Conservation (phyloP, 2,113 vertebrate genomes). For the Brachypteracias leptosomus region DNA sequence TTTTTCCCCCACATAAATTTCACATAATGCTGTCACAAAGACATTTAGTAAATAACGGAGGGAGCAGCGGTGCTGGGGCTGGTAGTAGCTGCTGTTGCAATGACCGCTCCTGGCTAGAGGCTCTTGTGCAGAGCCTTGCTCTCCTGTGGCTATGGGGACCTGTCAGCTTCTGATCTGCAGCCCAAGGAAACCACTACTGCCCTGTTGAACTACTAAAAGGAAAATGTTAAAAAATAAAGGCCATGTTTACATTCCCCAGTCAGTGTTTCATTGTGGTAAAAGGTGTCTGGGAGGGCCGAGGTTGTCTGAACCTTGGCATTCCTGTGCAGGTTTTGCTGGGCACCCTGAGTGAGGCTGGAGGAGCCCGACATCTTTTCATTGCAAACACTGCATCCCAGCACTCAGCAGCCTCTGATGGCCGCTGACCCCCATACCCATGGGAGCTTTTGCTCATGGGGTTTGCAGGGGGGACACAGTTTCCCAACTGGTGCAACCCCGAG, state of each 20-base stretch:
- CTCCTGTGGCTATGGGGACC: background rate
- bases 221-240: background rate
- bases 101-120: background rate
- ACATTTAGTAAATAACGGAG: background rate
- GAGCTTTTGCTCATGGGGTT: background rate
- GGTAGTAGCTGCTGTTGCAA: background rate
- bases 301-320: background rate
- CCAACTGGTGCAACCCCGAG: background rate
- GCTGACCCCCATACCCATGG: rapidly evolving
- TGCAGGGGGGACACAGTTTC: background rate
- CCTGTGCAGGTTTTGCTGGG: background rate
- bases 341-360: background rate
- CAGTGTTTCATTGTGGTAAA: background rate
- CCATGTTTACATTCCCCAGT: background rate
- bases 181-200: background rate
- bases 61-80: background rate
- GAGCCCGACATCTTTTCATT: background rate
- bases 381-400: background rate
- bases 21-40: background rate
- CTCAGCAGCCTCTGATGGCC: background rate
- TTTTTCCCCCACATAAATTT: background rate
- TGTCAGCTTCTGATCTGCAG: background rate
- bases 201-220: background rate
- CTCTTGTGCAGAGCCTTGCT: background rate
- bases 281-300: background rate